Conservation (phyloP, 23 tunicate genomes). For the Ciona savignyi region DNA sequence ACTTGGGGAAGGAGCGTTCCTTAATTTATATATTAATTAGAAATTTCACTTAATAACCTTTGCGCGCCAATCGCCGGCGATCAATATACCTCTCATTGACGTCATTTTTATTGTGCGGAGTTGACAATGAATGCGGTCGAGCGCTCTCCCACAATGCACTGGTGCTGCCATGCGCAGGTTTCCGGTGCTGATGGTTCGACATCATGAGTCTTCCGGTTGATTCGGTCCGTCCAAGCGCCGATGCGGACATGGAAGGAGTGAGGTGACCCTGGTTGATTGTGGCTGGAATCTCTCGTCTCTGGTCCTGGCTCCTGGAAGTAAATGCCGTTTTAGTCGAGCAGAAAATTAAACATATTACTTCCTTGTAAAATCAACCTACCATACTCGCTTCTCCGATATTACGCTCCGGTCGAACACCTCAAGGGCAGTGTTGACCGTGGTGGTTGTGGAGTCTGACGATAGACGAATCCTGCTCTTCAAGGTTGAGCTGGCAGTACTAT, state of each 20-base stretch:
- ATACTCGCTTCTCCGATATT: neutral
- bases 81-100: no score
- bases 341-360: no score
- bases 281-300: constrained; percentile 30
- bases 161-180: constrained; percentile 32
- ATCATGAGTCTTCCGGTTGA: constrained; percentile 13
- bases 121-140: constrained; percentile 39
- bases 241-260: constrained; percentile 17
- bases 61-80: no score
- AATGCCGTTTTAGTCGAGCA: neutral
- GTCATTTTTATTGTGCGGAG: no score
- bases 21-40: no score
- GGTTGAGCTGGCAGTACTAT: constrained; percentile 23
- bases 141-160: constrained; percentile 39
- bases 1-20: constrained; percentile 14
- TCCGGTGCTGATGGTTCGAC: constrained; percentile 19
- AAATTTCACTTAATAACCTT: no score
- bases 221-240: constrained; percentile 38
- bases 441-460: constrained; percentile 15
- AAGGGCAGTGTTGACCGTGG: neutral
- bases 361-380: constrained; percentile 6
- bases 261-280: constrained; percentile 5
- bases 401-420: neutral
- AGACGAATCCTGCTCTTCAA: constrained; percentile 17
- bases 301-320: constrained; percentile 23